These are phyloP conservation scores for Pediacus dermestoides DNA, from an alignment of 2,888 invertebrate species.

Conservation along the genomic window DNA sequence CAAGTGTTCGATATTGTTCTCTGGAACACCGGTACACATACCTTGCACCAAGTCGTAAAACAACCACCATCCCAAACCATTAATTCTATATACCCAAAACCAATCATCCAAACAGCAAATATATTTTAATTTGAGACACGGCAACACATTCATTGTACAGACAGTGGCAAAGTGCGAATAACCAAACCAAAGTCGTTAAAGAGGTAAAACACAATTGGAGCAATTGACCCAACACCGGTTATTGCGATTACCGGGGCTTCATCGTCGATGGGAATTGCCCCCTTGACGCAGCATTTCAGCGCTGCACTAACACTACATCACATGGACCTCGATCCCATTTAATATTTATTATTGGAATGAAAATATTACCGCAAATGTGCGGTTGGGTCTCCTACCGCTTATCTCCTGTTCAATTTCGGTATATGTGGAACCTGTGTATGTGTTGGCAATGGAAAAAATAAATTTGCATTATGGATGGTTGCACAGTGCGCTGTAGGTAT, in stretches of 20 bases:
- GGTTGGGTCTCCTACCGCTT: slow-evolving; percentile 3
- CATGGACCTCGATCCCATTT: slow-evolving; percentile 5
- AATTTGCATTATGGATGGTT: slow-evolving; percentile 5
- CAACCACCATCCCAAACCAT: not conserved
- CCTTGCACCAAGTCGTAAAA: too few species aligned
- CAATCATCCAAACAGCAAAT: not conserved
- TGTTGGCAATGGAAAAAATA: slow-evolving; percentile 4
- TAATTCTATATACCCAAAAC: not conserved
- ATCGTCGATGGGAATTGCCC: slow-evolving; percentile 6
- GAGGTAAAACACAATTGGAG: slow-evolving; percentile 1
- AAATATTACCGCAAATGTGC: slow-evolving; percentile 4
- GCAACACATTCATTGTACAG: not conserved
- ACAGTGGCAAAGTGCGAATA: not conserved
- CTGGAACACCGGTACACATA: slow-evolving; percentile 1
- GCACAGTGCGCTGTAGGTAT: too few species aligned
- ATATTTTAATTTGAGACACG: not conserved
- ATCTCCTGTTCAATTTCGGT: slow-evolving; percentile 7
- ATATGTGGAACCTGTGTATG: slow-evolving; percentile 13
- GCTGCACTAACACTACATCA: slow-evolving; percentile 11
- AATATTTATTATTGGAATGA: slow-evolving; percentile 9
- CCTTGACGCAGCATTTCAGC: slow-evolving; percentile 7
- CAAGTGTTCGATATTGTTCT: slow-evolving; percentile 18
- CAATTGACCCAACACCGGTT: slow-evolving; percentile 2
- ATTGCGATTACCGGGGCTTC: slow-evolving; percentile 3
- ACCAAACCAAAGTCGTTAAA: not conserved